Conservation (phyloP, 2,113 vertebrate genomes). For the Daboia siamensis region DNA sequence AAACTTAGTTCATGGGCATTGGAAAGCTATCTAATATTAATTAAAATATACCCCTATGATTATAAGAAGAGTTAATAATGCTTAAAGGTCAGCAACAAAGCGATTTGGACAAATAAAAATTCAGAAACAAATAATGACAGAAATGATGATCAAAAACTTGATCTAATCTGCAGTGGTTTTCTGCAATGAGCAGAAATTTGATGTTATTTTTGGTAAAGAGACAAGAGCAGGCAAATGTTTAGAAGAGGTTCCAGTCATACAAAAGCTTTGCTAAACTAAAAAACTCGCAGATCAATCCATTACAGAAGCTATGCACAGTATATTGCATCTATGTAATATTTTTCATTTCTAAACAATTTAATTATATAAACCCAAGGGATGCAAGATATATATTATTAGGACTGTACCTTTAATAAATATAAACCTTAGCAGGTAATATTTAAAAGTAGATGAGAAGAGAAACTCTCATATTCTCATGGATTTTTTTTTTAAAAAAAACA, state of each 20-base stretch:
- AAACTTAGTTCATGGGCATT: conserved; percentile 16
- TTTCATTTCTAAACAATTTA: conserved; percentile 5
- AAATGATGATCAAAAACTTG: background rate
- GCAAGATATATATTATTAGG: background rate
- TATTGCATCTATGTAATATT: background rate
- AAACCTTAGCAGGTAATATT: background rate
- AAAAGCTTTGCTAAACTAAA: background rate
- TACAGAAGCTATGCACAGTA: background rate
- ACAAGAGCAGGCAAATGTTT: background rate
- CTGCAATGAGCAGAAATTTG: conserved; percentile 1
- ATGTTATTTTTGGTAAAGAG: background rate
- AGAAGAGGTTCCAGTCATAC: background rate
- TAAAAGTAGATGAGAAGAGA: background rate
- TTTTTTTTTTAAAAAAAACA: background rate
- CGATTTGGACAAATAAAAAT: conserved; percentile 21
- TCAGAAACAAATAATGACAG: conserved; percentile 18
- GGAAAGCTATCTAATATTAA: background rate
- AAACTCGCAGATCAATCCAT: background rate
- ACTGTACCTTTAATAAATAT: background rate
- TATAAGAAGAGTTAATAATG: background rate
- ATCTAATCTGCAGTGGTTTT: background rate
- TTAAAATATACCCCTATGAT: conserved; percentile 22
- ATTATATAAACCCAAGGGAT: background rate
- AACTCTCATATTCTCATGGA: background rate
- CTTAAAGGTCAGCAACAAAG: background rate